Percentiles rank a stretch among this genome's conserved stretches.
These are phyloP conservation scores for Epistrophe grossulariae DNA, from an alignment of 2,888 invertebrate genomes.

Conservation along the genomic window DNA sequence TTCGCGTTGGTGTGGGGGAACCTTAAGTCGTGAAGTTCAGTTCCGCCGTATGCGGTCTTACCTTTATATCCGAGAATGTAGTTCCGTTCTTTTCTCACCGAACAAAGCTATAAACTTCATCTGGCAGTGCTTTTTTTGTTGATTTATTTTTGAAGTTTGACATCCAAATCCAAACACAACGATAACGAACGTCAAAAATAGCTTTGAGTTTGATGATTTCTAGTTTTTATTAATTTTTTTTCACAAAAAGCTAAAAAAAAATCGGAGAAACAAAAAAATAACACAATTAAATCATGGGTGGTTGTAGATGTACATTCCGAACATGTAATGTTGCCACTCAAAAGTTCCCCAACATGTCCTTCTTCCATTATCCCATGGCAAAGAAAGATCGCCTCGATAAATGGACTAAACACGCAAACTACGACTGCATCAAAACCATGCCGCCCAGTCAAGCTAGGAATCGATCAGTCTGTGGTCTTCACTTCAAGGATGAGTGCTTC, in stretches of 20 bases:
- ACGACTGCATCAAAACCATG: constrained; percentile 78
- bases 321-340: constrained; percentile 84
- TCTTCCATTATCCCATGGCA: constrained; percentile 85
- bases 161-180: background rate
- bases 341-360: constrained; percentile 83
- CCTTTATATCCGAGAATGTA: too few species aligned
- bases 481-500: constrained; percentile 85
- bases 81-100: too few species aligned
- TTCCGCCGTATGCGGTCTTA: too few species aligned
- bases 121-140: constrained; percentile 20
- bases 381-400: constrained; percentile 76
- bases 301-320: constrained; percentile 85
- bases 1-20: too few species aligned
- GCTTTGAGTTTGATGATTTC: background rate
- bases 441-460: constrained; percentile 83
- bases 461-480: constrained; percentile 85
- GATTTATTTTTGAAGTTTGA: background rate
- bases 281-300: constrained; percentile 83
- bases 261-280: background rate
- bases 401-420: constrained; percentile 79
- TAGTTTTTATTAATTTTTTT: background rate
- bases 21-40: too few species aligned
- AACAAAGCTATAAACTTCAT: background rate
- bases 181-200: background rate
- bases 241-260: background rate